Percentiles rank a stretch among this genome's conserved stretches.
Conservation (phyloP, 2,113 vertebrate genomes). For the Columba janthina region DNA sequence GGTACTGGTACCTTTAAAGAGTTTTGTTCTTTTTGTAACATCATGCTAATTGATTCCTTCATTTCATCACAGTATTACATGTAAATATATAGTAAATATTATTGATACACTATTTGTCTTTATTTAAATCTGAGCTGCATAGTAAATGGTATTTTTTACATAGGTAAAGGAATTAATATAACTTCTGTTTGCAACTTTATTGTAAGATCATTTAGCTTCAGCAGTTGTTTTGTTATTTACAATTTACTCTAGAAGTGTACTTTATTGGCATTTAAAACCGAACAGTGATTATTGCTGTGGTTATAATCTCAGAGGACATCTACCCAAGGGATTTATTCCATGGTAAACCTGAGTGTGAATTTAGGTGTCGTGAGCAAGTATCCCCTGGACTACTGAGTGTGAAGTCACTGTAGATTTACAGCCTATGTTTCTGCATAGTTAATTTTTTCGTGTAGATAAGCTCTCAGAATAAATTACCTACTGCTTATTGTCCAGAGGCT, state of each 20-base stretch:
- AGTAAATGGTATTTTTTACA: slow-evolving; percentile 29
- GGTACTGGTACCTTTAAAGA: slow-evolving; percentile 49
- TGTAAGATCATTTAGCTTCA: neutral
- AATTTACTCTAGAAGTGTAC: slow-evolving; percentile 54
- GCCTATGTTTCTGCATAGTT: neutral
- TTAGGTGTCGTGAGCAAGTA: neutral
- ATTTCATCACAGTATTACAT: slow-evolving; percentile 76
- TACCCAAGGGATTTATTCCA: neutral
- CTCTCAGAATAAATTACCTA: neutral
- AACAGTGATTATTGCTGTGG: neutral
- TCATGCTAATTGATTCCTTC: slow-evolving; percentile 49
- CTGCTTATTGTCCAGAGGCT: neutral
- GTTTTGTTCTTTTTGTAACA: slow-evolving; percentile 43
- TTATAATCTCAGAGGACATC: neutral
- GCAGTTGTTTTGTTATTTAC: neutral
- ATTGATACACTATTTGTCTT: slow-evolving; percentile 58
- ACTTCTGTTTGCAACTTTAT: neutral
- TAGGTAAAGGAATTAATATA: neutral
- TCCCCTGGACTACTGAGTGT: neutral
- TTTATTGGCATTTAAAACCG: slow-evolving; percentile 2
- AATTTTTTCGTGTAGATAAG: neutral
- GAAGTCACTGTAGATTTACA: slow-evolving; percentile 7
- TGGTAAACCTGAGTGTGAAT: neutral
- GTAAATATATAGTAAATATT: slow-evolving; percentile 75
- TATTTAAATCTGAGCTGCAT: slow-evolving; percentile 34